These are phyloP conservation scores for Pseudomyrmex pallidus DNA, from an alignment of 1,140 invertebrate genomes.

Conservation along the genomic window DNA sequence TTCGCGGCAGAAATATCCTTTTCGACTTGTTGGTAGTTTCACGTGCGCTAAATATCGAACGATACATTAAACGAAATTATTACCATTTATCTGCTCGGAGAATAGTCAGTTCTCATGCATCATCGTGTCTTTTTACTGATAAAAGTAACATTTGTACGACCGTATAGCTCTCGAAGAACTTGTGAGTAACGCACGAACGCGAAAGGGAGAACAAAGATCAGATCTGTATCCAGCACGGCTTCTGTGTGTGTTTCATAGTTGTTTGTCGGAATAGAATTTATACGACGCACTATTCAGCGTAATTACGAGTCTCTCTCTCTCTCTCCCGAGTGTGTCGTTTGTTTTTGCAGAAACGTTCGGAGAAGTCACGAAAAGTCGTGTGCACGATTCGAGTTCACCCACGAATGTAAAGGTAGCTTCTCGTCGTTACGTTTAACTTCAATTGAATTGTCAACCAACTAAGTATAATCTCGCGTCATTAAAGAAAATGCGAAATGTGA, in stretches of 20 bases:
- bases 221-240: slow-evolving; percentile 25
- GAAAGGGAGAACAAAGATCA: slow-evolving; percentile 33
- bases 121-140: slow-evolving; percentile 15
- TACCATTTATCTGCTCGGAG: not conserved
- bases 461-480: not conserved
- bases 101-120: too few relatives aligned
- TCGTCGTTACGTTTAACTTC: slow-evolving; percentile 25
- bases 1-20: too few relatives aligned
- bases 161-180: slow-evolving; percentile 27
- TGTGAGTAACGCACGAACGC: slow-evolving; percentile 34
- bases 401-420: slow-evolving; percentile 22
- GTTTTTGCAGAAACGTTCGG: slow-evolving; percentile 27
- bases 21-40: too few relatives aligned
- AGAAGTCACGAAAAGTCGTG: slow-evolving; percentile 41
- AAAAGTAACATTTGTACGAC: not conserved
- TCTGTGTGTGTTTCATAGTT: slow-evolving; percentile 23
- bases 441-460: slow-evolving; percentile 11
- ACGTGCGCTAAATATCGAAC: not conserved
- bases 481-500: not conserved
- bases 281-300: slow-evolving; percentile 47
- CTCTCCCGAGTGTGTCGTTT: slow-evolving; percentile 46
- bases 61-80: slow-evolving; percentile 30
- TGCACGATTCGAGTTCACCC: slow-evolving; percentile 40
- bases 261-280: slow-evolving; percentile 56
- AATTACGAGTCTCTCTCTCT: slow-evolving; percentile 46